Conservation (phyloP, 2,888 invertebrate species). For the Melanostoma mellinum region DNA sequence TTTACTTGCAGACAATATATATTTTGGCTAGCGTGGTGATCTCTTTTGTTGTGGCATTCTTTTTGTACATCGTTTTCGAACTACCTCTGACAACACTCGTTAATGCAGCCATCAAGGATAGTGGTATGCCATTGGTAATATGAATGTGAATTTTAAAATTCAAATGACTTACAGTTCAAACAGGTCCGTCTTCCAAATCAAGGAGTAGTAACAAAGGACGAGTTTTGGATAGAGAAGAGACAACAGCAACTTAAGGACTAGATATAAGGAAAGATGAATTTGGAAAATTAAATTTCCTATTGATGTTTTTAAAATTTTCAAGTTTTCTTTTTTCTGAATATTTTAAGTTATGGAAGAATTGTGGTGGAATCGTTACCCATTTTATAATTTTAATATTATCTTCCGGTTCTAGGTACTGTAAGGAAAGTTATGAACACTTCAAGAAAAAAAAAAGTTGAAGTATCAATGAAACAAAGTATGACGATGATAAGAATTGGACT, state of each 20-base stretch:
- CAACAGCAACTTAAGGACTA: neutral
- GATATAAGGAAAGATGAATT: neutral
- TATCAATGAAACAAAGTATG: too few relatives aligned
- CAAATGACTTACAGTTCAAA: neutral
- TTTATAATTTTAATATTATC: too few relatives aligned
- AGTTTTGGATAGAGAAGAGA: neutral
- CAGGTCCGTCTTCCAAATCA: neutral
- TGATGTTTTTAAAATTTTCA: too few relatives aligned
- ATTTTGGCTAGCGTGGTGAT: conserved; percentile 75
- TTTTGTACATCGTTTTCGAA: conserved; percentile 52
- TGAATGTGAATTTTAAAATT: too few relatives aligned
- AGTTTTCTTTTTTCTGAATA: too few relatives aligned
- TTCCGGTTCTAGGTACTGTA: too few relatives aligned
- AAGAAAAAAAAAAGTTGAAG: too few relatives aligned
- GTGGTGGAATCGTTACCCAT: too few relatives aligned
- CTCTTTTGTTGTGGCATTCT: conserved; percentile 74
- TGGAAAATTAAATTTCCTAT: too few relatives aligned
- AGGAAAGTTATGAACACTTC: too few relatives aligned
- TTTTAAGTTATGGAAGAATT: too few relatives aligned
- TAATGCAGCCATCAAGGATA: conserved; percentile 5
- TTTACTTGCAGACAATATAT: conserved; percentile 73
- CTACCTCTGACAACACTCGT: conserved; percentile 44
- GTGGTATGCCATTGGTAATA: neutral
- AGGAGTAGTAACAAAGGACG: neutral
- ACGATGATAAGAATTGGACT: too few relatives aligned